Conservation (phyloP, 2,113 vertebrate species). For the Entomyzon cyanotis region DNA sequence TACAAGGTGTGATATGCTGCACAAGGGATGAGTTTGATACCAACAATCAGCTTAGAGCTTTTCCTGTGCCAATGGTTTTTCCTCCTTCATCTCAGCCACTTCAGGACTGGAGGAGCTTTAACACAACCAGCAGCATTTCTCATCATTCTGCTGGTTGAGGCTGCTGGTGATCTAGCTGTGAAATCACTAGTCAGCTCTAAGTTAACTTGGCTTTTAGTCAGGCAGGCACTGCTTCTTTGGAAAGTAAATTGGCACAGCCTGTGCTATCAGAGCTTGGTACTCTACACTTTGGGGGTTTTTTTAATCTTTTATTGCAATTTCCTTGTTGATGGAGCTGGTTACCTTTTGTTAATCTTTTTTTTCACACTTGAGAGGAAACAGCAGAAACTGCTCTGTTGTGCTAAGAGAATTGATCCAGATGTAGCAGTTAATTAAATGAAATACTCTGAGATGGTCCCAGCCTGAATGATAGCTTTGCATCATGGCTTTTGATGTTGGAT, state of each 20-base stretch:
- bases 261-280: background rate
- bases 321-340: slow-evolving; percentile 15
- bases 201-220: background rate
- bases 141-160: background rate
- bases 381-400: background rate
- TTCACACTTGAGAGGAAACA: slow-evolving; percentile 35
- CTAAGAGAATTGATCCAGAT: slow-evolving; percentile 40
- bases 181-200: slow-evolving; percentile 18
- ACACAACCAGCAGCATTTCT: background rate
- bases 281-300: background rate
- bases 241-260: background rate
- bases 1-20: background rate
- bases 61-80: background rate
- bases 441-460: background rate
- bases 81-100: background rate
- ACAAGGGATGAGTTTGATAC: background rate
- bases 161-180: slow-evolving; percentile 21
- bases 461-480: background rate
- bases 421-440: slow-evolving; percentile 41
- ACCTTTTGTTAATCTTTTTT: slow-evolving; percentile 36
- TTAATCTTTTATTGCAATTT: background rate
- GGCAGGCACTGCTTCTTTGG: background rate
- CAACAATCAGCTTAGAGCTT: background rate
- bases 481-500: background rate
- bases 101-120: background rate